Conservation (phyloP, 2,797 vertebrate species). For the Cynopterus sphinx region DNA sequence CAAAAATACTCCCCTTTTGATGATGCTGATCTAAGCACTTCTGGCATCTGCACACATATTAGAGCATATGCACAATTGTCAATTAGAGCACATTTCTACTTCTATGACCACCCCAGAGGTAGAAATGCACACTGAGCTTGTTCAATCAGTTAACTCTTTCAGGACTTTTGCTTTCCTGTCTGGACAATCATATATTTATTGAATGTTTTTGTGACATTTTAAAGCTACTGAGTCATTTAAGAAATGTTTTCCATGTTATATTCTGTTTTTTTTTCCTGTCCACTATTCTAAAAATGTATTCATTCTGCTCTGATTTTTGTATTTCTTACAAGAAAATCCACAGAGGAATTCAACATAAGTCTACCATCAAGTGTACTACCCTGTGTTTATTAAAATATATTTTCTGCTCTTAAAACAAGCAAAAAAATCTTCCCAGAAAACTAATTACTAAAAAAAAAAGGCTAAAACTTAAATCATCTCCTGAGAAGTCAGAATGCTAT, state of each 20-base stretch:
- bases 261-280: background rate
- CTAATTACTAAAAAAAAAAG: background rate
- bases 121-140: background rate
- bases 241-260: background rate
- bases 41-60: background rate
- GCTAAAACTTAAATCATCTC: background rate
- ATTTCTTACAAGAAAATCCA: constrained; percentile 5
- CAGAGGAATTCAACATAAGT: background rate
- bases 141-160: background rate
- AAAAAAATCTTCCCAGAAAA: background rate
- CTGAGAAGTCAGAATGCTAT: background rate
- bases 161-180: constrained; percentile 17
- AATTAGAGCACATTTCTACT: background rate
- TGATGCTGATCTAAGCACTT: constrained; percentile 16
- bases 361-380: background rate
- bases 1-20: background rate
- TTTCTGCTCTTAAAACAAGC: background rate
- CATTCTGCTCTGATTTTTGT: background rate
- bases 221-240: background rate
- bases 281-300: background rate
- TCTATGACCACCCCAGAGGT: too few species aligned
- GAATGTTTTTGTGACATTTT: background rate
- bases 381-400: background rate
- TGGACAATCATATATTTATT: background rate
- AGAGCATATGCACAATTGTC: background rate